Conservation (phyloP, 2,113 vertebrate genomes). For the Gymnorhina tibicen region DNA sequence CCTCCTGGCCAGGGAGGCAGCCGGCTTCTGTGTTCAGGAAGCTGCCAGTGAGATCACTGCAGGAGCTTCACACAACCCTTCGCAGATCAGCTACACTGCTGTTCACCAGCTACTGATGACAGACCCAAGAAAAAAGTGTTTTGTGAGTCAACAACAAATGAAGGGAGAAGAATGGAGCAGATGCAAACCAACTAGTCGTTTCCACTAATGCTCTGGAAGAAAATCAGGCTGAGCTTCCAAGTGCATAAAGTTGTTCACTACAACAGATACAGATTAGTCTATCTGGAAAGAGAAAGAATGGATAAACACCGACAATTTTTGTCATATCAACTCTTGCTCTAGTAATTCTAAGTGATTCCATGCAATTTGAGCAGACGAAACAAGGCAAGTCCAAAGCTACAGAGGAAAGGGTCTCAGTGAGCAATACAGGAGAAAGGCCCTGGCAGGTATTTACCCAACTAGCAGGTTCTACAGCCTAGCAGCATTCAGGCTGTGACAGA, state of each 20-base stretch:
- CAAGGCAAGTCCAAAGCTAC: not conserved
- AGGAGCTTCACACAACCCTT: not conserved
- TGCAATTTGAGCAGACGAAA: not conserved
- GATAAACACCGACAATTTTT: not conserved
- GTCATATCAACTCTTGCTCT: not conserved
- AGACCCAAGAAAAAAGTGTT: not conserved
- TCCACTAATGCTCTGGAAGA: not conserved
- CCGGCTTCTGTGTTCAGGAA: not conserved
- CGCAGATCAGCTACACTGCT: not conserved
- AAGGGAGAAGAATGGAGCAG: not conserved
- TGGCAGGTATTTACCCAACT: not conserved
- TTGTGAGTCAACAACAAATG: not conserved
- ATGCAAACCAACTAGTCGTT: not conserved
- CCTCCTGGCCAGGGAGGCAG: not conserved
- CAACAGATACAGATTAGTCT: not conserved
- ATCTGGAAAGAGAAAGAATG: not conserved
- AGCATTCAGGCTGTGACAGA: not conserved
- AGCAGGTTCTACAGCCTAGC: not conserved
- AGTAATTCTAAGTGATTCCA: not conserved
- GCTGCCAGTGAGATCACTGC: not conserved
- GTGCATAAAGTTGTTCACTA: not conserved
- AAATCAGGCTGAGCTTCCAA: not conserved
- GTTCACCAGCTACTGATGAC: not conserved
- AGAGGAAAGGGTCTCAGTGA: not conserved
- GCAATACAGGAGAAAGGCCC: not conserved